Percentiles rank a stretch among this genome's conserved stretches.
Evolutionary conservation across 1,140 invertebrate species (phyloP).

Genomic region (Drosophila micromelanica): DNA sequence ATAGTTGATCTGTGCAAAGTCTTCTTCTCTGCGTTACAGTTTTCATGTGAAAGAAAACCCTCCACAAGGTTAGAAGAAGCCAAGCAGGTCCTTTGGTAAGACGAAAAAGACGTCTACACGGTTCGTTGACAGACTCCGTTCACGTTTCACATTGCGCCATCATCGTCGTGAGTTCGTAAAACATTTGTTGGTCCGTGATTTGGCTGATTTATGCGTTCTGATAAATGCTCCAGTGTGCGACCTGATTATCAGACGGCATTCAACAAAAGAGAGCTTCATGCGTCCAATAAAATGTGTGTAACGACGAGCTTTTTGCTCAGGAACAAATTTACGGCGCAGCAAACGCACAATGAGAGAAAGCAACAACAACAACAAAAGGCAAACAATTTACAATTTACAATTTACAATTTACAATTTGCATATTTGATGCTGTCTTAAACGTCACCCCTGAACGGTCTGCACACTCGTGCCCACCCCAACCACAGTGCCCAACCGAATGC

Average conservation of each 20-base stretch:
- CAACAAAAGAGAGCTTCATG: conserved; percentile 40
- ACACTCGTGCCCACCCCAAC: background rate
- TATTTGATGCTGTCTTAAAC: conserved; percentile 62
- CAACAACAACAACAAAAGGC: conserved; percentile 19
- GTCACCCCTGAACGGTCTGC: conserved; percentile 18
- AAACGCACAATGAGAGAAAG: conserved; percentile 1
- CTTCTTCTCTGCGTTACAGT: too few relatives aligned
- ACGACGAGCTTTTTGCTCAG: conserved; percentile 20
- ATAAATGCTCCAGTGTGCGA: conserved; percentile 54
- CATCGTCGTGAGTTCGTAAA: conserved; percentile 54
- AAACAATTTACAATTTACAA: conserved; percentile 43
- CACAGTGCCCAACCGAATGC: background rate
- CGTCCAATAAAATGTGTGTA: conserved; percentile 56
- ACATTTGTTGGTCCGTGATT: conserved; percentile 75
- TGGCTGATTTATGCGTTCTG: conserved; percentile 71
- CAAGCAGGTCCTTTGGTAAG: too few relatives aligned
- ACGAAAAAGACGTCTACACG: background rate
- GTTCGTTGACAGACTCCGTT: background rate
- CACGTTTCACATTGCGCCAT: background rate
- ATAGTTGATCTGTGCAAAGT: too few relatives aligned
- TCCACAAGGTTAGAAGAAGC: background rate
- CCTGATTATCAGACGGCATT: conserved; percentile 51
- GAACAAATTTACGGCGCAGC: conserved; percentile 52
- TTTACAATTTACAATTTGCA: conserved; percentile 49
- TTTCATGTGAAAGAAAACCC: too few relatives aligned